Conservation (phyloP, 2,888 invertebrate genomes). For the Operophtera brumata region DNA sequence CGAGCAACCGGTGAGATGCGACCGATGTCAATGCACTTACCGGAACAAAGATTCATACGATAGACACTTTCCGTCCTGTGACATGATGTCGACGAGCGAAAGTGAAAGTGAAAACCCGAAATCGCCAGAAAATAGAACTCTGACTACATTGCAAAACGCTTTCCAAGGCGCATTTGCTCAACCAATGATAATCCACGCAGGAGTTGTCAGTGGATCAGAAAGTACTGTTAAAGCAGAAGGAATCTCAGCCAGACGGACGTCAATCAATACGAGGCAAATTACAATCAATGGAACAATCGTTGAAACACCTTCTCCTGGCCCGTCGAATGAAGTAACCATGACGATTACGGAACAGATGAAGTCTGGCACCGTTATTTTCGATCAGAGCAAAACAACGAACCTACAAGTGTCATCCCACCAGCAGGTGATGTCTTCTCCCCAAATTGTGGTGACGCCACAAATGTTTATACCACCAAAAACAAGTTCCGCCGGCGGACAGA, state of each 20-base stretch:
- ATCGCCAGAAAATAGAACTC: conserved; percentile 76
- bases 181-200: conserved; percentile 75
- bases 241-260: conserved; percentile 72
- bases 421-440: conserved; percentile 72
- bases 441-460: conserved; percentile 76
- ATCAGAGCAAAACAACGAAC: conserved; percentile 72
- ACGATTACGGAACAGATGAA: conserved; percentile 77
- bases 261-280: conserved; percentile 76
- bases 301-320: conserved; percentile 77
- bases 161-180: conserved; percentile 76
- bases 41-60: conserved; percentile 90
- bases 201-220: conserved; percentile 70
- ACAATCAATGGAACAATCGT: conserved; percentile 79
- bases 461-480: conserved; percentile 75
- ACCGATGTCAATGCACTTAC: conserved; percentile 92
- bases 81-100: conserved; percentile 89
- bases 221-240: conserved; percentile 75
- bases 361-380: conserved; percentile 72
- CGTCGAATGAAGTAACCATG: conserved; percentile 75
- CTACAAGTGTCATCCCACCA: conserved; percentile 73
- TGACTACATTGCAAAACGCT: conserved; percentile 75
- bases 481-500: conserved; percentile 61
- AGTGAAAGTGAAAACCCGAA: conserved; percentile 88
- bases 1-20: conserved; percentile 91
- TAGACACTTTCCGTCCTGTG: conserved; percentile 88